Evolutionary conservation across 2,113 vertebrate genomes (phyloP), one percentile per base, ranked within the genome.

Genomic region (Silurus asotus): DNA sequence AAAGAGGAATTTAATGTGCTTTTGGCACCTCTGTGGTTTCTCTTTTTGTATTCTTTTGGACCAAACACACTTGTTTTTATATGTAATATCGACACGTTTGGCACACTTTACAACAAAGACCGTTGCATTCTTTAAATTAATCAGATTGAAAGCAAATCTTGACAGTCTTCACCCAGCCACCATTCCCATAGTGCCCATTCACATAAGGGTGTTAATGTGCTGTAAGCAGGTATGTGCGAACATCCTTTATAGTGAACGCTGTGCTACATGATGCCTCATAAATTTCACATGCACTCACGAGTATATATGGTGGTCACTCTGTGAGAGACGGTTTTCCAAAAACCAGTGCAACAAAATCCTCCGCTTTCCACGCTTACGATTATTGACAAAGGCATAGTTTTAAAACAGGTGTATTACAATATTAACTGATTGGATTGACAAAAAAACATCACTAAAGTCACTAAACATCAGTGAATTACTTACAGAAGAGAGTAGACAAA

Each of bases 1-100:
- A 92, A 37, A 92, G 91, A 84, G 82, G 89, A 83, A 91, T 91
- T 88, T 91, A 89, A n/a, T 80, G 78, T 61, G 8, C 70, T 75
- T 76, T 87, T 92, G 92, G 92, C 92, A 92, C 91, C 84, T 89
- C 86, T 89, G 90, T 81, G 84, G 65, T 59, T 87, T 87, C 37
- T 37, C 37, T 37, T 37, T 37, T 37, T 37, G 37, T 37, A 37
- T 84, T 55, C 48, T 59, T 59, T 19, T 49, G n/a, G 61, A 28
- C 23, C 37, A 37, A 72, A 78, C 13, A 48, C 15, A 74, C 45
- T 87, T 62, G 48, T 82, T 75, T 81, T 25, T 58, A 69, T 78
- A 13, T 76, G 37, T 65, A 4, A 45, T 72, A 72, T 72, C 25
- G 6, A 72, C 2, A 23, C 6, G 49, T 78, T 25, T 77, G 67